Conservation (phyloP, 2,888 invertebrate genomes). For the Caenorhabditis sp. region DNA sequence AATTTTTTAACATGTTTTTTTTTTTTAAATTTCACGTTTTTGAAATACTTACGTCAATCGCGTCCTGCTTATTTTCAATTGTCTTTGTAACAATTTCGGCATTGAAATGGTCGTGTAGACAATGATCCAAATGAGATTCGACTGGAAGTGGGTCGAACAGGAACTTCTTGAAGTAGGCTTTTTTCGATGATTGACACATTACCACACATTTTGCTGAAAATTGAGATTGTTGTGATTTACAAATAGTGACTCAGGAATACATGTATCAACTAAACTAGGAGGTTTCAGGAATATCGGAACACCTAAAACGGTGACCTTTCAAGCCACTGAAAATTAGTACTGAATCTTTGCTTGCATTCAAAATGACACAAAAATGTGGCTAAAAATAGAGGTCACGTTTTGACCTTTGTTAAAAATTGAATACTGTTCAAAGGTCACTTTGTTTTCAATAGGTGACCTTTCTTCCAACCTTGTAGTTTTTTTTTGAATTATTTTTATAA, state of each 20-base stretch:
- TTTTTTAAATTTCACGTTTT: neutral
- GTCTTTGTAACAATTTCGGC: slow-evolving; percentile 99
- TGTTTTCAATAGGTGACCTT: no score
- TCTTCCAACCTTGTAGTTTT: no score
- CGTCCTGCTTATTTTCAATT: slow-evolving; percentile 99
- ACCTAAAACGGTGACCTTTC: no score
- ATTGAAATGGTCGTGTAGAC: slow-evolving; percentile 98
- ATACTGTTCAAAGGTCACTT: no score
- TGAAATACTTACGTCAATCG: slow-evolving; percentile 79
- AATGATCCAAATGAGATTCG: slow-evolving; percentile 96
- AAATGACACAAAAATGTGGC: neutral
- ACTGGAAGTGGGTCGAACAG: slow-evolving; percentile 94
- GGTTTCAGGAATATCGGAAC: no score
- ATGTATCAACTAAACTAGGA: no score
- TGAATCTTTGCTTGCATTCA: no score
- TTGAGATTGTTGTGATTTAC: neutral
- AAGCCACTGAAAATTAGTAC: no score
- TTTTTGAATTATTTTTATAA: no score
- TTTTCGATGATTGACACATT: slow-evolving; percentile 95
- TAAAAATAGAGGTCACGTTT: neutral
- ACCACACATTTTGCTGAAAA: slow-evolving; percentile 82
- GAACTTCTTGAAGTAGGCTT: slow-evolving; percentile 97
- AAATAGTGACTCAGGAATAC: no score
- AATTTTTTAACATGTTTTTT: neutral
- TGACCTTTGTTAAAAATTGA: neutral